Base-by-base conservation (phyloP, 2,888 invertebrate genomes). In the Allolobophora icterica region DNA sequence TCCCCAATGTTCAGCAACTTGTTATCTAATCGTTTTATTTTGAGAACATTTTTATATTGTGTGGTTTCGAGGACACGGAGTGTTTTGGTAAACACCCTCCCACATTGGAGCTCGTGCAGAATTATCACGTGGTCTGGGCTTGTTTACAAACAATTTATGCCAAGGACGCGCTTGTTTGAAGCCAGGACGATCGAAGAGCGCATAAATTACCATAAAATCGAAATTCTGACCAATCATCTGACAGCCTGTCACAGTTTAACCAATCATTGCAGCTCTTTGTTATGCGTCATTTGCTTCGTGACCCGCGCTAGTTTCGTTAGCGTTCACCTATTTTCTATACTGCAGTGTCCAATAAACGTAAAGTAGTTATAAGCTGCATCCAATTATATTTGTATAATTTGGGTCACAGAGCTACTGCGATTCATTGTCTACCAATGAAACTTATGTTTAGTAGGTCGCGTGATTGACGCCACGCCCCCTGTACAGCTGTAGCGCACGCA, bases 71-170 rank as follows among this genome's bases (percentile, higher is more conserved):
- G 71, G 71, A n/a, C 71, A 71, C 30, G 71, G 30, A 3, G 6
- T 71, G 30, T 71, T 11, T 71, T 71, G 71, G 71, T 71, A 71
- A 71, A 71, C 71, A 71, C 71, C 71, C 30, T 71, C 71, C 71
- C 30, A 71, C 71, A 71, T 11, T 71, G 71, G 71, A 71, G 71
- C 71, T 30, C n/a, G 71, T 71, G 71, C 71, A n/a, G 71, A n/a
- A 71, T n/a, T 8, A 71, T 71, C 71, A 71, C 71, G 71, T 71
- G 71, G 71, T n/a, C 71, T 71, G 30, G 71, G 30, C 71, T 24
- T 71, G 71, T 71, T 71, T 71, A 71, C 71, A 71, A 71, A 71
- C 71, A 71, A n/a, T 71, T n/a, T 71, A 71, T 71, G 71, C 71
- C 71, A 71, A 71, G 71, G 71, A 71, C 71, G 71, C 71, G 71